phyloP scores from a whole-genome alignment of 2,113 vertebrate genomes.

The Macquaria australasica region DNA sequence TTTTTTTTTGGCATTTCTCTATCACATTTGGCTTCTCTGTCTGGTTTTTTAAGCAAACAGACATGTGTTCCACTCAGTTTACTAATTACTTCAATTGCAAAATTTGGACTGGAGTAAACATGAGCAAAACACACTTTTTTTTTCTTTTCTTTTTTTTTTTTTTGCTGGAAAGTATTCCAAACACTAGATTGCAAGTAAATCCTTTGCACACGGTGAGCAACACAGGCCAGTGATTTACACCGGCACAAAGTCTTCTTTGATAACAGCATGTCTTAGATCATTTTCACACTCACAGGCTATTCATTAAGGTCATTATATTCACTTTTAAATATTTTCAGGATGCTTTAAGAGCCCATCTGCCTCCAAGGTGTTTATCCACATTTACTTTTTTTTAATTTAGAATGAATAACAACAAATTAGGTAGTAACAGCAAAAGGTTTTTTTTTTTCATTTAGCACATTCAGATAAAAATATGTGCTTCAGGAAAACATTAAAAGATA shows the following conservation, averaged over 20 bases:
- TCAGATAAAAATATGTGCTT: neutral
- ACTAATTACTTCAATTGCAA: slow-evolving; percentile 53
- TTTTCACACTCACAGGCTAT: slow-evolving; percentile 30
- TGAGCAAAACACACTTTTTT: slow-evolving; percentile 4
- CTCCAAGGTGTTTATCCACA: slow-evolving; percentile 26
- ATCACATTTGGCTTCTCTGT: slow-evolving; percentile 38
- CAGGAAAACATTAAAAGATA: slow-evolving; percentile 14
- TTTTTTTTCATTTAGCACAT: slow-evolving; percentile 2
- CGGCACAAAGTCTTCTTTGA: slow-evolving; percentile 34
- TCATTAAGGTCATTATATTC: slow-evolving; percentile 41
- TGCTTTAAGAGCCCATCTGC: slow-evolving; percentile 29
- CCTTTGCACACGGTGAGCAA: slow-evolving; percentile 52
- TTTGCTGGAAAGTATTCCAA: slow-evolving; percentile 38
- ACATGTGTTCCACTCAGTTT: slow-evolving; percentile 39
- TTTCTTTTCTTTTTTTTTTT: neutral
- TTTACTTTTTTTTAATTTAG: slow-evolving; percentile 46
- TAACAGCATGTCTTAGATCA: slow-evolving; percentile 31
- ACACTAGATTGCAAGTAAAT: slow-evolving; percentile 49
- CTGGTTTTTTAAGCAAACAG: slow-evolving; percentile 58
- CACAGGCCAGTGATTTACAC: slow-evolving; percentile 22
- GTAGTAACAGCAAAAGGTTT: neutral
- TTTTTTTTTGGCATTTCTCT: slow-evolving; percentile 42
- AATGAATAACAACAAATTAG: slow-evolving; percentile 42
- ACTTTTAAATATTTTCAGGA: slow-evolving; percentile 41
- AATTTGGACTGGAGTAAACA: slow-evolving; percentile 43